Evolutionary conservation across 2,113 vertebrate species (phyloP), one percentile per base, ranked within the genome.

Genomic region (Xiphias gladius): DNA sequence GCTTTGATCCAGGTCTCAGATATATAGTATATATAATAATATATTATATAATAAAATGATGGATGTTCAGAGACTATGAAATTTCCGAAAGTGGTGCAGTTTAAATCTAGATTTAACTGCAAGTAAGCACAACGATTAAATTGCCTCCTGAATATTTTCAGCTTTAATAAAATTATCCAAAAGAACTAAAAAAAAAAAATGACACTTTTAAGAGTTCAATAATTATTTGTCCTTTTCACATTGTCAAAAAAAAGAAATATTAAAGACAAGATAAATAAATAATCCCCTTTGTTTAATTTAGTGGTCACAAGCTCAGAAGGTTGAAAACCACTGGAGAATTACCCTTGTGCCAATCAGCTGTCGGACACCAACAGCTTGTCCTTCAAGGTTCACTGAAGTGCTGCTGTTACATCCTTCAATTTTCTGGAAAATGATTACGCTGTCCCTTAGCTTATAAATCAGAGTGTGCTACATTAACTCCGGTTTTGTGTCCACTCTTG

Each of bases 331-430:
- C 63, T 35, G 14, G 63, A 73, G 71, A 73, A 59, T 73, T 35
- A 73, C 6, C 26, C 32, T 59, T 17, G 37, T 67, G 83, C 61
- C 79, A 75, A 28, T 89, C 88, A 83, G 39, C 73, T 80, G 82
- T 90, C 84, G 83, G 54, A 79, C 28, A 65, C 73, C 50, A 74
- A 30, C 73, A 35, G 66, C 67, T 82, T 55, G 64, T 68, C 68
- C 80, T 90, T 85, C 69, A 74, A 22, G 69, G 64, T 71, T 79
- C 77, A 77, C 32, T 83, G 63, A 72, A 66, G 55, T 54, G 41
- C 69, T 46, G 67, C 41, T 26, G 43, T 50, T 70, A 75, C 74
- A 64, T 85, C 71, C 77, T 28, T 35, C 14, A 12, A 52, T 54
- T 20, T 63, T 76, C 55, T 62, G 24, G 11, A 62, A 55, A 71